Conservation (phyloP, 2,113 vertebrate species). For the Rostratula benghalensis region DNA sequence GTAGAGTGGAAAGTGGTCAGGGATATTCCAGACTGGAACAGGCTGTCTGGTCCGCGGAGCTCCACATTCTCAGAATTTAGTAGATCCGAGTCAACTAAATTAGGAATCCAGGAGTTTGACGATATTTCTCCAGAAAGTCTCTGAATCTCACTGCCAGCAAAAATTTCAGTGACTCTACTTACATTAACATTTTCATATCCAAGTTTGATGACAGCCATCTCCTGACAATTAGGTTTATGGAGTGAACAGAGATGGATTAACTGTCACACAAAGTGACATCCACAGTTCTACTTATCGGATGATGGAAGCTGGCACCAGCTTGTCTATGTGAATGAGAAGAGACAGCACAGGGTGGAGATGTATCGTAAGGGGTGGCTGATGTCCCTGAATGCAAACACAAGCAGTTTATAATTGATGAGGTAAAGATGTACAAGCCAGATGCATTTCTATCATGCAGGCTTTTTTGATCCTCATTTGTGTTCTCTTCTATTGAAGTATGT, state of each 20-base stretch:
- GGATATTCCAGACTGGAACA: neutral
- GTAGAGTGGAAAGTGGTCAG: neutral
- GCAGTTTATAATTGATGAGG: constrained; percentile 37
- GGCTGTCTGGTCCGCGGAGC: neutral
- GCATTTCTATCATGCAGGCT: neutral
- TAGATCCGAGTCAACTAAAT: neutral
- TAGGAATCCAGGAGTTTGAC: neutral
- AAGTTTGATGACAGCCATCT: constrained; percentile 5
- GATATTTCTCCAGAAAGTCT: neutral
- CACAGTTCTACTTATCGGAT: neutral
- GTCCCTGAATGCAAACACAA: neutral
- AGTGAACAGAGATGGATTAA: constrained; percentile 17
- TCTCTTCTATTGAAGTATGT: accelerated
- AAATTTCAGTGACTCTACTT: neutral
- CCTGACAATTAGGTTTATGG: neutral
- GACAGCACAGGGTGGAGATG: neutral
- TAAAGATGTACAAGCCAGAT: constrained; percentile 2
- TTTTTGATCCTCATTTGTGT: neutral
- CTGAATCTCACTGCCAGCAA: neutral
- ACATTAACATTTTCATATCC: neutral
- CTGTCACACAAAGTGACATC: constrained; percentile 14
- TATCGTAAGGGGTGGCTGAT: neutral
- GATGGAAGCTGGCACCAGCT: constrained; percentile 34
- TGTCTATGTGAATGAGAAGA: neutral
- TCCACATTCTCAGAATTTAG: neutral